Evolutionary conservation across 2,888 invertebrate species (phyloP).

Genomic region (Cheilosia variabilis): DNA sequence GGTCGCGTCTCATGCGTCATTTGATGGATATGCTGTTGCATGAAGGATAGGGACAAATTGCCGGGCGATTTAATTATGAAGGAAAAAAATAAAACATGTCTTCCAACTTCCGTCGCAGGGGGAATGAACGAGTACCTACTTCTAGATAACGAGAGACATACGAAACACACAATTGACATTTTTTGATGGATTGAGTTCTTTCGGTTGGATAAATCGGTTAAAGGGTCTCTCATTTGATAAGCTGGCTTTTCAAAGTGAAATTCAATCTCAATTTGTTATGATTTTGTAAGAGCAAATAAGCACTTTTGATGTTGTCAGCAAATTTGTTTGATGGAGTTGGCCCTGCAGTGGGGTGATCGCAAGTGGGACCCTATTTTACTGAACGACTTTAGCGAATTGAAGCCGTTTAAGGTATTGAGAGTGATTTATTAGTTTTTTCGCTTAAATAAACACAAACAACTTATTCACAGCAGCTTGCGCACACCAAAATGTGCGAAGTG

Average conservation of each 20-base stretch:
- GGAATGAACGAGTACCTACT: not conserved
- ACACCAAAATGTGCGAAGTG: too few species aligned
- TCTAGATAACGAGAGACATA: slow-evolving; percentile 1
- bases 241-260: not conserved
- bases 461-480: too few species aligned
- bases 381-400: too few species aligned
- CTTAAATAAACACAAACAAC: too few species aligned
- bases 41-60: slow-evolving; percentile 45
- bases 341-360: not conserved
- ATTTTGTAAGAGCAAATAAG: not conserved
- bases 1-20: slow-evolving; percentile 10
- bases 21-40: slow-evolving; percentile 37
- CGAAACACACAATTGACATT: slow-evolving; percentile 16
- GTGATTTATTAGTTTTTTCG: too few species aligned
- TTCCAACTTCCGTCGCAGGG: slow-evolving; percentile 43
- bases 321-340: not conserved
- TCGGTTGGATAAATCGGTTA: slow-evolving; percentile 1
- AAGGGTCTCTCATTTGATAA: not conserved
- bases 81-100: slow-evolving; percentile 6
- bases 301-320: not conserved
- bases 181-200: slow-evolving; percentile 35
- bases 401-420: too few species aligned
- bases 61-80: slow-evolving; percentile 32
- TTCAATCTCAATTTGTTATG: slow-evolving; percentile 5
- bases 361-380: not conserved